A percentile compares a stretch with the other conserved stretches of the same genome.
phyloP scores from a whole-genome alignment of 2,888 invertebrate genomes.

The Hemaris fuciformis region DNA sequence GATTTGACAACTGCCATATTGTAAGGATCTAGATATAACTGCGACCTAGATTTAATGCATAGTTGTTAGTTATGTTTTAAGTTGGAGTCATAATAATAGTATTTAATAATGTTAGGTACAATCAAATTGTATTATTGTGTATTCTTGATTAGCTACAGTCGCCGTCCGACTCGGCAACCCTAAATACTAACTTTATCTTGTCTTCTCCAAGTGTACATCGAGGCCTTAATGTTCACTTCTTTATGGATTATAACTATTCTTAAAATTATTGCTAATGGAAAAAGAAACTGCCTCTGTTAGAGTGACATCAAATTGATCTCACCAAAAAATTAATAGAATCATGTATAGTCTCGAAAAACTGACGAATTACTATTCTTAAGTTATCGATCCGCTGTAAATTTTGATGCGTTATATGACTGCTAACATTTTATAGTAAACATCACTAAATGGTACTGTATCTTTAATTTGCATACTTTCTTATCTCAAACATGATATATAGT shows the following conservation, averaged over 20 bases:
- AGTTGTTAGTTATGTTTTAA: conserved; percentile 59
- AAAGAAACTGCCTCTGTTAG: neutral
- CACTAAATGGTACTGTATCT: neutral
- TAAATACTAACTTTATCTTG: neutral
- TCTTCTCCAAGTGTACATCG: neutral
- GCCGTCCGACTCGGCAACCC: neutral
- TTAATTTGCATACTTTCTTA: neutral
- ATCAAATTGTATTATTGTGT: conserved; percentile 47
- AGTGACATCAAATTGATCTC: conserved; percentile 1
- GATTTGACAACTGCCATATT: conserved; percentile 80
- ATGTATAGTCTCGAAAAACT: neutral
- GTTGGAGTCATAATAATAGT: conserved; percentile 80
- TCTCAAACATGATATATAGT: neutral
- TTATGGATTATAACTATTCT: neutral
- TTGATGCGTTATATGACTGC: neutral
- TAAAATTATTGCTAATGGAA: too few species aligned
- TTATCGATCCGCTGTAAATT: neutral
- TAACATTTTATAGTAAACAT: neutral
- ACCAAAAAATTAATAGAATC: neutral
- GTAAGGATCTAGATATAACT: conserved; percentile 71
- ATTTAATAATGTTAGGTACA: conserved; percentile 75
- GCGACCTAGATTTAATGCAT: conserved; percentile 51
- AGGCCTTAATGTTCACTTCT: neutral
- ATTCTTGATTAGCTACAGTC: conserved; percentile 6
- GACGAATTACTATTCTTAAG: neutral